Conservation (phyloP, 2,797 vertebrate species). For the Pogonophryne albipinna region DNA sequence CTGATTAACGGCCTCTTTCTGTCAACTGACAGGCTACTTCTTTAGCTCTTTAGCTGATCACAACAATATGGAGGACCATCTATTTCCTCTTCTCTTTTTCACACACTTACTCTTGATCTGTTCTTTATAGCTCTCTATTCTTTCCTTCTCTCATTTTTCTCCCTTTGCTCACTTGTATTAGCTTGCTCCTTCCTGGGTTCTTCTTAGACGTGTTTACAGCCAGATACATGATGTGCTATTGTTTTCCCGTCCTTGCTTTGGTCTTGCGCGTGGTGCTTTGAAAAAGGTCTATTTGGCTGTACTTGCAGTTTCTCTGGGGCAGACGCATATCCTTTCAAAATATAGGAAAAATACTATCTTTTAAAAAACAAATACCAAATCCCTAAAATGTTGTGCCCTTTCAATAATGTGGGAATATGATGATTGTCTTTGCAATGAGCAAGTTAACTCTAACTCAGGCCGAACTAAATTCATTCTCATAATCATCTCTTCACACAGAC, state of each 20-base stretch:
- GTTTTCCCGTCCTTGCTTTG: background rate
- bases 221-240: background rate
- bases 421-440: background rate
- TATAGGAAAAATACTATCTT: background rate
- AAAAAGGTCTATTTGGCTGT: too few species aligned
- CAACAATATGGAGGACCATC: constrained; percentile 60
- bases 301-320: background rate
- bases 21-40: constrained; percentile 62
- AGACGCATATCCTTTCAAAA: background rate
- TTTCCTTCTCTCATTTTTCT: constrained; percentile 16
- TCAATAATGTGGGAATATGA: background rate
- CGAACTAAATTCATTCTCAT: background rate
- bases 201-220: constrained; percentile 27
- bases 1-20: constrained; percentile 71
- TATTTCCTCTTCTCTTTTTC: constrained; percentile 57
- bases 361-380: background rate
- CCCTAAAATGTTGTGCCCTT: background rate
- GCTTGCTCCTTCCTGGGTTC: background rate
- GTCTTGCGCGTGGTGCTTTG: constrained; percentile 1
- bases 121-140: constrained; percentile 3
- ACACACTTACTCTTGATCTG: background rate
- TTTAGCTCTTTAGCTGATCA: constrained; percentile 71
- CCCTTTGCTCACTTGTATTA: background rate
- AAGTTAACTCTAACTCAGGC: constrained; percentile 3
- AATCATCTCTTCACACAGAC: background rate